A percentile compares a stretch with the other conserved stretches of the same genome.
phyloP scores from a whole-genome alignment of 2,113 vertebrate genomes.

The Heloderma charlesbogerti region DNA sequence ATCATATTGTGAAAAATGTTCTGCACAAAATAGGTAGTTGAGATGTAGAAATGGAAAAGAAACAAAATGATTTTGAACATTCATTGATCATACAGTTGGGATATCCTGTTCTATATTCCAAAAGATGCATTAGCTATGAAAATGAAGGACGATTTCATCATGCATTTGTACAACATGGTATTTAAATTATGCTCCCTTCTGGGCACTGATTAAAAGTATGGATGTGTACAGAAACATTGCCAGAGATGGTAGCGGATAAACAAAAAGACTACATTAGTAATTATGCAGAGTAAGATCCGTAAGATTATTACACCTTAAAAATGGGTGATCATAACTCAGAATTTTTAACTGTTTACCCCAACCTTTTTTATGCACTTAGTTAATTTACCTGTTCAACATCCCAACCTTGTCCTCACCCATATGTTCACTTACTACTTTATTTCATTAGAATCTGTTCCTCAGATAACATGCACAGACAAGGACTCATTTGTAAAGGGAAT shows the following conservation, averaged over 20 bases:
- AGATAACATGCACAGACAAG: conserved; percentile 50
- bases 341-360: neutral
- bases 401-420: neutral
- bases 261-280: neutral
- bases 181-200: too few species aligned
- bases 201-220: neutral
- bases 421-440: conserved; percentile 21
- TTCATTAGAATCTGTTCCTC: conserved; percentile 62
- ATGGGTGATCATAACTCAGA: neutral
- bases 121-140: neutral
- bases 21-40: neutral
- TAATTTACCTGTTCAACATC: neutral
- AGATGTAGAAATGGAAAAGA: neutral
- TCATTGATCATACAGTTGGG: neutral
- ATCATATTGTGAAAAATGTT: neutral
- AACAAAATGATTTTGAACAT: neutral
- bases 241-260: neutral
- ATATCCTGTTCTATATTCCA: neutral
- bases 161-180: neutral
- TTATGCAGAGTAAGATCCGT: neutral
- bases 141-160: neutral
- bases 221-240: neutral
- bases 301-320: neutral
- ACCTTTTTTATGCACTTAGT: neutral
- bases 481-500: conserved; percentile 60